Evolutionary conservation across 1,140 invertebrate genomes (phyloP), one percentile per base, ranked within the genome.

Genomic region (Thaumatotibia leucotreta): DNA sequence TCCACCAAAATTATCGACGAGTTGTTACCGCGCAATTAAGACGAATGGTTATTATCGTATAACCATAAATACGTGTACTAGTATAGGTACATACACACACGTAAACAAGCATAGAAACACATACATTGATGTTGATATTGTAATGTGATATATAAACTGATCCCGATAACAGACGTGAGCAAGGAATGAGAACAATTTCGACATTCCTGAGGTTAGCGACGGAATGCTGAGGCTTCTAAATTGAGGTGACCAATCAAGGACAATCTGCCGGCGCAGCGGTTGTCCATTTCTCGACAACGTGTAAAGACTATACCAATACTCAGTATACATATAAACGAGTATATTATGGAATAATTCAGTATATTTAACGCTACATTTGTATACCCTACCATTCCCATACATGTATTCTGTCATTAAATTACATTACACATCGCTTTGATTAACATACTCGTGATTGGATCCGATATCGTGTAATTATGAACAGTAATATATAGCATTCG

Each of bases 111-210:
- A 45, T 45, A 20, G 14, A 11, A 33, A 29, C 27, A 29, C 2
- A 29, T 29, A 29, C 6, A 27, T 27, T 54, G 22, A 54, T 54
- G n/a, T 54, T 27, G 50, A 27, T 8, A 23, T 11, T 54, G 50
- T 54, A 27, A 29, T n/a, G n/a, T 32, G 35, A 35, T 33, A 63
- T 32, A 58, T 58, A 58, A 58, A 29, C 52, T 31, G 27, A 58
- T 39, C 33, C 11, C 11, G n/a, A 39, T 49, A 4, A 35, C 17
- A 45, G 35, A 45, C 14, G 72, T 73, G 66, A 66, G 67, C 62
- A 65, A 29, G 75, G 80, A 83, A 87, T 86, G 85, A 65, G 74
- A 82, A 76, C 75, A 72, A 87, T 85, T 78, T 77, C 70, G 74
- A 72, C 76, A 83, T 86, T 86, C 80, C 66, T 22, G 75, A 76